Percentiles rank a stretch among this genome's conserved stretches.
These are phyloP conservation scores for Protonemura montana DNA, from an alignment of 2,888 invertebrate genomes.

Conservation along the genomic window DNA sequence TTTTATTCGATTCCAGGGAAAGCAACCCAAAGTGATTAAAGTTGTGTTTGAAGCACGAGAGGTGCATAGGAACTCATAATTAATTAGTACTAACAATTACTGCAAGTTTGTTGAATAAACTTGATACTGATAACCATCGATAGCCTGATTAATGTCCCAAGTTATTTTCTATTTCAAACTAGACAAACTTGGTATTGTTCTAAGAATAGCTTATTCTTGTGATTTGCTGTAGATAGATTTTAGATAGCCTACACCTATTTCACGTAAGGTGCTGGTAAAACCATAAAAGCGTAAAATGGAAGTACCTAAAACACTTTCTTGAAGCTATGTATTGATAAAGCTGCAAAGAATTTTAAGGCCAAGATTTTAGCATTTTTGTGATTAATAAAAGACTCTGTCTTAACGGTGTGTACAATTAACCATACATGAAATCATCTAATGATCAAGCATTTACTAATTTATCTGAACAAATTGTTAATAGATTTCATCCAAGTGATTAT, in stretches of 20 bases:
- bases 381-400: too few species aligned
- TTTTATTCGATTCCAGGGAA: not conserved
- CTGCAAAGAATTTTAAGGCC: not conserved
- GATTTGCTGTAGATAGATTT: not conserved
- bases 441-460: too few species aligned
- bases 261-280: not conserved
- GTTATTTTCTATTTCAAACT: not conserved
- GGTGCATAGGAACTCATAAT: not conserved
- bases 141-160: not conserved
- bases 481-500: too few species aligned
- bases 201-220: not conserved
- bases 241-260: not conserved
- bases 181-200: not conserved
- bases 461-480: too few species aligned
- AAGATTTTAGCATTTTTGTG: not conserved
- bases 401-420: too few species aligned
- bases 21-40: slow-evolving; percentile 26
- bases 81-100: not conserved
- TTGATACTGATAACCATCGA: not conserved
- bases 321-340: not conserved
- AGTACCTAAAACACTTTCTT: not conserved
- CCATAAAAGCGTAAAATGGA: too few species aligned
- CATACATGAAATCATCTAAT: too few species aligned
- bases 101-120: slow-evolving; percentile 10
- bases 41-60: not conserved